Evolutionary conservation across 2,113 vertebrate species (phyloP).

Genomic region (Falco punctatus): DNA sequence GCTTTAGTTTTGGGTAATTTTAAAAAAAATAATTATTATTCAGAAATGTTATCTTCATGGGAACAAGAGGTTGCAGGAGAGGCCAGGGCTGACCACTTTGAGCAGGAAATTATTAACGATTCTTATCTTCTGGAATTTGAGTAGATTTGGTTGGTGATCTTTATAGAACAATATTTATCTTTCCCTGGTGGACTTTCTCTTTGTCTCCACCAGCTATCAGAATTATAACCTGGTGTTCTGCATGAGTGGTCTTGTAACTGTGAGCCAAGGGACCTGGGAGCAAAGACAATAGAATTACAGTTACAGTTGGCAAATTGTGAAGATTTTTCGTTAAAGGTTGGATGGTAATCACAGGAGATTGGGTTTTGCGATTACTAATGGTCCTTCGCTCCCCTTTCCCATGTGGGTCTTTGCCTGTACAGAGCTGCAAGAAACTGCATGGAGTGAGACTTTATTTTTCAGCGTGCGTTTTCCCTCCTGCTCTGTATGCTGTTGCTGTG

Average conservation of each 20-base stretch:
- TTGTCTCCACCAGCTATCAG: constrained; percentile 37
- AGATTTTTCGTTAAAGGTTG: constrained; percentile 56
- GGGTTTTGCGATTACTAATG: constrained; percentile 40
- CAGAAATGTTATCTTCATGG: constrained; percentile 64
- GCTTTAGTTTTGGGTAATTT: constrained; percentile 19
- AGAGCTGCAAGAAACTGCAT: not conserved
- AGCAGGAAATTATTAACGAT: constrained; percentile 72
- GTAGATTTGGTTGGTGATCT: constrained; percentile 66
- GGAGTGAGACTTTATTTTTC: not conserved
- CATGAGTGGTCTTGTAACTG: constrained; percentile 39
- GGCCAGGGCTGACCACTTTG: constrained; percentile 52
- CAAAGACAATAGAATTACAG: constrained; percentile 51
- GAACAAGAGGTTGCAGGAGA: constrained; percentile 64
- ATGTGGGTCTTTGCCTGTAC: constrained; percentile 4
- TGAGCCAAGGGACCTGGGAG: not conserved
- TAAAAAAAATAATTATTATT: not conserved
- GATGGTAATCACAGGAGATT: constrained; percentile 49
- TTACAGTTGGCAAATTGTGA: constrained; percentile 35
- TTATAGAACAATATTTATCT: constrained; percentile 69
- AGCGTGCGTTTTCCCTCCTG: not conserved
- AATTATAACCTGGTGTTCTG: constrained; percentile 48
- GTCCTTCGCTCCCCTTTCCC: constrained; percentile 3
- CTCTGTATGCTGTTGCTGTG: not conserved
- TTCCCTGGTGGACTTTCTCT: constrained; percentile 54
- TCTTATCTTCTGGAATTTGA: constrained; percentile 73